Evolutionary conservation across 2,888 invertebrate genomes (phyloP).

Genomic region (Pheosia gnoma): DNA sequence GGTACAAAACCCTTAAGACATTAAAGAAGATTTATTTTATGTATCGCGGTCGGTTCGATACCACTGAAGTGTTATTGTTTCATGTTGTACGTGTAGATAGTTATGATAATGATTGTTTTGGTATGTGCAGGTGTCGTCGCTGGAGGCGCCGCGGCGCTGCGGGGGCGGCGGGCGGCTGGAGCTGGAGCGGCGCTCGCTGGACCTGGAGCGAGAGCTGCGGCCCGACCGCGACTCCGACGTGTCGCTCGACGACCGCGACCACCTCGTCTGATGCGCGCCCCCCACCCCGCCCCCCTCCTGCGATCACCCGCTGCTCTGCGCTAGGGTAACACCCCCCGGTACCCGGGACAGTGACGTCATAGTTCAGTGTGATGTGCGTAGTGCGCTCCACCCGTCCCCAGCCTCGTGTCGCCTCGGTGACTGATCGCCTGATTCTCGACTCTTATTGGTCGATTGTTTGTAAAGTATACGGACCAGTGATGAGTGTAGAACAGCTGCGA

Average conservation of each 20-base stretch:
- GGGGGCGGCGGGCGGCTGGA: constrained; percentile 63
- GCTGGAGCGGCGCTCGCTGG: constrained; percentile 78
- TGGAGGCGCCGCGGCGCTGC: constrained; percentile 66
- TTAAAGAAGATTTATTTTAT: too few relatives aligned
- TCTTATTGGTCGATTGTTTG: neutral
- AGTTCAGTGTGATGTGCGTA: neutral
- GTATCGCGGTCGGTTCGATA: too few relatives aligned
- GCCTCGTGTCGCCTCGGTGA: neutral
- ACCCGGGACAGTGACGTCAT: neutral
- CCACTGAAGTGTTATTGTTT: too few relatives aligned
- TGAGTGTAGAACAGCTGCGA: neutral
- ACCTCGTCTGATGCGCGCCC: constrained; percentile 62
- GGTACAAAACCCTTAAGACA: too few relatives aligned
- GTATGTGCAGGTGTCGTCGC: constrained; percentile 69
- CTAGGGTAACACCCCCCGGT: neutral
- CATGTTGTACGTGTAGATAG: neutral
- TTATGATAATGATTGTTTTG: neutral
- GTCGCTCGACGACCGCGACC: constrained; percentile 77
- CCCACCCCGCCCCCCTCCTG: constrained; percentile 10
- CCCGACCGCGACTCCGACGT: constrained; percentile 73
- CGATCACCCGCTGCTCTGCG: neutral
- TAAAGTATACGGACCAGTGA: neutral
- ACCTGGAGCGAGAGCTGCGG: constrained; percentile 79
- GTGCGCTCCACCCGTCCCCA: neutral
- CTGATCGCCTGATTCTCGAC: neutral